Percentiles rank a stretch among this genome's conserved stretches.
Conservation (phyloP, 2,888 invertebrate species). For the Bembecia ichneumoniformis region DNA sequence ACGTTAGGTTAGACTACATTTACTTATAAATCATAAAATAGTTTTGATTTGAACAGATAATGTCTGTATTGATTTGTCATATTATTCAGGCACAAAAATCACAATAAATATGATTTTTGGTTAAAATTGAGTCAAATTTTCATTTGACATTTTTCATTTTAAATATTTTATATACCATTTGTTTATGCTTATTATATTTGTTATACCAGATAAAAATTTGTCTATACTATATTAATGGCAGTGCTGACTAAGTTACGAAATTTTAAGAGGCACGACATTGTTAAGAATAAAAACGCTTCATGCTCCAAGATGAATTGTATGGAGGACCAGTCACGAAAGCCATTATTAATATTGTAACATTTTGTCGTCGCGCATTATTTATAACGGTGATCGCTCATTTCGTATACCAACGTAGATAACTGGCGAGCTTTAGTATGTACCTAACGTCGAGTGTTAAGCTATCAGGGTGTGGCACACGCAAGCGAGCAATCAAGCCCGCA, state of each 20-base stretch:
- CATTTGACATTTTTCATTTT: too few relatives aligned
- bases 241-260: too few relatives aligned
- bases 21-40: too few relatives aligned
- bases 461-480: conserved; percentile 52
- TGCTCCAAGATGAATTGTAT: conserved; percentile 15
- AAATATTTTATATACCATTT: background rate
- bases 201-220: too few relatives aligned
- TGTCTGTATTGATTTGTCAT: too few relatives aligned
- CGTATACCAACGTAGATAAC: conserved; percentile 19
- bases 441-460: conserved; percentile 21
- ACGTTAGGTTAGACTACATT: too few relatives aligned
- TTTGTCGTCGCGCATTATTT: conserved; percentile 34
- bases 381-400: conserved; percentile 37
- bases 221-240: too few relatives aligned
- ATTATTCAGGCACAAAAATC: too few relatives aligned
- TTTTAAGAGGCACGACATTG: conserved; percentile 13
- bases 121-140: too few relatives aligned
- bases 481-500: conserved; percentile 51
- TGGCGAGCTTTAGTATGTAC: conserved; percentile 27
- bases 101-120: too few relatives aligned
- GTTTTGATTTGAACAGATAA: too few relatives aligned
- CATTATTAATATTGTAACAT: conserved; percentile 37
- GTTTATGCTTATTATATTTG: conserved; percentile 2
- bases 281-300: conserved; percentile 2
- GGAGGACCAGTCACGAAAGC: conserved; percentile 33